Percentiles rank a stretch among this genome's conserved stretches.
Evolutionary conservation across 2,888 invertebrate species (phyloP).

Genomic region (Drosophila cognata): DNA sequence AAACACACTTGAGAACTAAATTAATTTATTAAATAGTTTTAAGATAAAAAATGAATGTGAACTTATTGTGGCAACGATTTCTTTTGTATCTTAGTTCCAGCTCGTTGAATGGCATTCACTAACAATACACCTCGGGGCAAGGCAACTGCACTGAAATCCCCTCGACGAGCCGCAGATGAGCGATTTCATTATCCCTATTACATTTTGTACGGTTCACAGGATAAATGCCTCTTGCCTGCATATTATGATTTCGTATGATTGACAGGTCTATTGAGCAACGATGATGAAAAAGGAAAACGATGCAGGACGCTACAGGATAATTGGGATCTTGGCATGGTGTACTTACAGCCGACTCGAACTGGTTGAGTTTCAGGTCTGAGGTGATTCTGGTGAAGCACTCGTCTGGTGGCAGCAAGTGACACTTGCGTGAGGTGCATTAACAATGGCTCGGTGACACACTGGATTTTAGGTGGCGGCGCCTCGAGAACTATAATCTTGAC

Average conservation of each 20-base stretch:
- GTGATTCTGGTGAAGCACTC: not conserved
- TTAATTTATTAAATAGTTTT: slow-evolving; percentile 36
- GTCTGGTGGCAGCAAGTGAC: slow-evolving; percentile 18
- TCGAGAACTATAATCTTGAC: slow-evolving; percentile 37
- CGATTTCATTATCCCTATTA: slow-evolving; percentile 66
- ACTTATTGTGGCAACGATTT: slow-evolving; percentile 47
- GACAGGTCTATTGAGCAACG: slow-evolving; percentile 53
- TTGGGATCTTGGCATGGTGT: slow-evolving; percentile 8
- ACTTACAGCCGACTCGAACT: slow-evolving; percentile 13
- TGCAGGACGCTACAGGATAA: slow-evolving; percentile 12
- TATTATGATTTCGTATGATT: slow-evolving; percentile 74
- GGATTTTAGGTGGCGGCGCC: slow-evolving; percentile 47
- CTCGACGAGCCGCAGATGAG: slow-evolving; percentile 31
- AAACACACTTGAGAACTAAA: slow-evolving; percentile 29
- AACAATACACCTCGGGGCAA: slow-evolving; percentile 53
- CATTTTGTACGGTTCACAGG: slow-evolving; percentile 65
- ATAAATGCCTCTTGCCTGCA: slow-evolving; percentile 51
- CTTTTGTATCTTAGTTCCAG: slow-evolving; percentile 51
- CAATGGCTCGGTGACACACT: slow-evolving; percentile 25
- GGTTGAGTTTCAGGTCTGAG: not conserved
- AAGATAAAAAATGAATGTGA: slow-evolving; percentile 32
- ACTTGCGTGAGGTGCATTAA: slow-evolving; percentile 9
- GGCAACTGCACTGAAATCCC: slow-evolving; percentile 23
- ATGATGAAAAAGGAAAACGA: slow-evolving; percentile 14
- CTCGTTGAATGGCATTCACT: slow-evolving; percentile 42